Evolutionary conservation across 2,888 invertebrate species (phyloP), one percentile per base, ranked within the genome.

Genomic region (Sinelater perroti): DNA sequence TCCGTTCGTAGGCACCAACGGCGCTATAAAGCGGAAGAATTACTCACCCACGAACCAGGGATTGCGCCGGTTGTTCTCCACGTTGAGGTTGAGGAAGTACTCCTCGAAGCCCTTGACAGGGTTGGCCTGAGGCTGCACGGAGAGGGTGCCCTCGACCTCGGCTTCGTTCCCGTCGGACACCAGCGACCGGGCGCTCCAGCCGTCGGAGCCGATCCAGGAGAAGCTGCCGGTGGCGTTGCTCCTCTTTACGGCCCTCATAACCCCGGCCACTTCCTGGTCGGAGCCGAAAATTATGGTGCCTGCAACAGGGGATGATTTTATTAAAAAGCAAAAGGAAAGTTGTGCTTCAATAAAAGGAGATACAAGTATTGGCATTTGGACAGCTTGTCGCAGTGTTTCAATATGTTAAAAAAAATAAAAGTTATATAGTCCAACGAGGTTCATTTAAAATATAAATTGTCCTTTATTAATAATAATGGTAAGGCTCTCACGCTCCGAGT

Each of bases 141-240:
- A 95, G 62, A 97, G 83, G 1, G 97, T 96, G n/a, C 97, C 93
- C 75, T 93, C 93, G 26, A 93, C 91, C 79, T 95, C 93, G 1
- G 88, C 84, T 75, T 95, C 95, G 76, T 93, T 93, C 63, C 93
- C 93, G 67, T 91, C 89, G 3, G 90, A 91, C 20, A 95, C 94
- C 62, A 94, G 81, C 46, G 89, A 87, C 38, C 96, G 79, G 3
- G 94, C 95, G 71, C 93, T 93, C 97, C 97, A 97, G 1, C 97
- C 97, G 72, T 97, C 97, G 20, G 94, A 95, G 0, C 97, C 97
- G 28, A 97, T 95, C 96, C 96, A 97, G 53, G 93, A 91, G 81
- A 97, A 97, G 47, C 87, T 84, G 3, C 91, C 91, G 0, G 95
- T 95, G 6, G 93, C 93, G 73, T 95, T 94, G 61, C 87, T 86